Percentiles rank a stretch among this genome's conserved stretches.
Evolutionary conservation across 1,140 invertebrate genomes (phyloP).

Genomic region (Drosophila nebulosa): DNA sequence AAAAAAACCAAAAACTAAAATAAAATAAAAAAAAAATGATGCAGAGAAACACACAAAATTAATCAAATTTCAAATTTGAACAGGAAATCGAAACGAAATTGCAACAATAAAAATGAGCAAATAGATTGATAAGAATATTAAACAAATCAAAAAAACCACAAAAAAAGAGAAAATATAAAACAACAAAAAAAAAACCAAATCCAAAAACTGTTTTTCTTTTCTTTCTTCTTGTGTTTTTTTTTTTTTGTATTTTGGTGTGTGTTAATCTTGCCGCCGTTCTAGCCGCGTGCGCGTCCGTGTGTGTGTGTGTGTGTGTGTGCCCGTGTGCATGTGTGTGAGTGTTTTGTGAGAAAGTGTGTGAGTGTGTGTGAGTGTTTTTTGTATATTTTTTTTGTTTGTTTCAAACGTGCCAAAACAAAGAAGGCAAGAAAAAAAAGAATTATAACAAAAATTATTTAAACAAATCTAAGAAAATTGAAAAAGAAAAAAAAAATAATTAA

Average conservation of each 20-base stretch:
- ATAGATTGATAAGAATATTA: not conserved
- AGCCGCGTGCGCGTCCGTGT: conserved; percentile 21
- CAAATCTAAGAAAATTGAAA: not conserved
- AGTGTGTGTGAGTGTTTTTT: conserved; percentile 25
- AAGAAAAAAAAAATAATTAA: conserved; percentile 10
- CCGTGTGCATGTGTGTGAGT: conserved; percentile 40
- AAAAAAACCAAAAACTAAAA: conserved; percentile 37
- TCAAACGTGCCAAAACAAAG: conserved; percentile 24
- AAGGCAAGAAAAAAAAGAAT: conserved; percentile 27
- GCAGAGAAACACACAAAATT: conserved; percentile 16
- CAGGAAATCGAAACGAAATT: not conserved
- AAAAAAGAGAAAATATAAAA: not conserved
- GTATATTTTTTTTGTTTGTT: conserved; percentile 52
- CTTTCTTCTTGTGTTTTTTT: conserved; percentile 35
- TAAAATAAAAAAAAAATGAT: conserved; percentile 34
- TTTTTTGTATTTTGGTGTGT: conserved; percentile 19
- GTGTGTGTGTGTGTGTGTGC: conserved; percentile 36
- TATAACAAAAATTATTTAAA: not conserved
- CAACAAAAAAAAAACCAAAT: conserved; percentile 14
- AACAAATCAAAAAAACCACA: not conserved
- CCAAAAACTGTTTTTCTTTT: conserved; percentile 3
- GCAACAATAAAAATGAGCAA: not conserved
- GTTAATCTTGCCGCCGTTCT: conserved; percentile 1
- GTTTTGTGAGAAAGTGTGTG: conserved; percentile 12
- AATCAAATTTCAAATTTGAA: not conserved